Evolutionary conservation across 2,888 invertebrate genomes (phyloP), one percentile per base, ranked within the genome.

Genomic region (Conomelus anceps): DNA sequence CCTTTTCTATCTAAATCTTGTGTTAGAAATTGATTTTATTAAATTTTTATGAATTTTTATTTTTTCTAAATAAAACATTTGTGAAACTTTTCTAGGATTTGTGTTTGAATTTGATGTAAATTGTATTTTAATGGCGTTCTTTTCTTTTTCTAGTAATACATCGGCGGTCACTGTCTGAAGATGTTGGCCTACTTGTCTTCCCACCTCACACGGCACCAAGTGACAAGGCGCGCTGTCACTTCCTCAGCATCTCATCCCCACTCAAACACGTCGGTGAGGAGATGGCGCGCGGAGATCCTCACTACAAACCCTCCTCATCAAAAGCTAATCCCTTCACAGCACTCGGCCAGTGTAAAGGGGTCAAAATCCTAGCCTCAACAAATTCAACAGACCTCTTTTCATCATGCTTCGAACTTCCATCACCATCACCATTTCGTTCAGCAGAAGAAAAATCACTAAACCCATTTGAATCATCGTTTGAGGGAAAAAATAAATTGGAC

Each of bases 241-340:
- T 93, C 20, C 88, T 86, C 93, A 94, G 89, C 93, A 93, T 89
- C 94, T 95, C 90, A 91, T 94, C 84, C 94, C 95, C 7, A 94
- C 95, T 95, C 89, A 95, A 93, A 90, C 92, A 96, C 91, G 96
- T 97, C 11, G 97, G 97, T 88, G 97, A 97, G 93, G 96, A 97
- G 90, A 98, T 98, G 96, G 96, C 97, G 93, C 95, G 96, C 91
- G 96, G 97, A 91, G 97, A 98, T 94, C 95, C 96, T 89, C 96
- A 97, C 93, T 97, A 97, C 93, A 96, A 96, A 92, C 97, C 96
- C 1, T 94, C 95, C 91, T 94, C 95, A 85, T 93, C 91, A 88
- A 95, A 94, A 91, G 94, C 95, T 87, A 97, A 97, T 93, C 96
- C 97, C 0, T 97, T 97, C 92, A 95, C 96, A 90, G 95, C 96